Evolutionary conservation across 1,140 invertebrate genomes (phyloP).

Genomic region (Drosophila orosa): DNA sequence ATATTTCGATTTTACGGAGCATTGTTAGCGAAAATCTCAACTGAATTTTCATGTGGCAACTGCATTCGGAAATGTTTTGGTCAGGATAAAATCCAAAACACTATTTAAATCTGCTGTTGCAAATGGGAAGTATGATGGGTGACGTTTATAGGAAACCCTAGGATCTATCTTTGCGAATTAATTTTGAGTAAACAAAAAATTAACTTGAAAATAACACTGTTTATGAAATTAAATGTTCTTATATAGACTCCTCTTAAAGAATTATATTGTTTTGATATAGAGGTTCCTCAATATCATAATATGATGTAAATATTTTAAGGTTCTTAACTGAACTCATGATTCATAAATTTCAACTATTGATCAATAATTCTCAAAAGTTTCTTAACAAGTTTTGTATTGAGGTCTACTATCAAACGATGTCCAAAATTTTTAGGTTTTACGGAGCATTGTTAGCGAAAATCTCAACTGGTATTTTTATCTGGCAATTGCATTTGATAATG

Average conservation of each 20-base stretch:
- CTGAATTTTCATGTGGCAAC: constrained; percentile 56
- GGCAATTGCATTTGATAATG: constrained; percentile 14
- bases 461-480: constrained; percentile 48
- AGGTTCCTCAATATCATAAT: too few relatives aligned
- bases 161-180: too few relatives aligned
- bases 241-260: too few relatives aligned
- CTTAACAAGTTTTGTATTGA: constrained; percentile 21
- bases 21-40: constrained; percentile 78
- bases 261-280: too few relatives aligned
- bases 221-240: too few relatives aligned
- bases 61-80: constrained; percentile 34
- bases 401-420: constrained; percentile 73
- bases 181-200: too few relatives aligned
- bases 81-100: constrained; percentile 24
- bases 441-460: constrained; percentile 70
- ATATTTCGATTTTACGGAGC: constrained; percentile 38
- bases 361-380: background rate
- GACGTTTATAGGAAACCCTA: background rate
- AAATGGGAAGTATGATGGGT: background rate
- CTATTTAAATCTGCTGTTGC: constrained; percentile 38
- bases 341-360: too few relatives aligned
- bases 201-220: too few relatives aligned
- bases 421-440: constrained; percentile 29
- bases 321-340: too few relatives aligned
- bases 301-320: too few relatives aligned